phyloP scores from a whole-genome alignment of 2,113 vertebrate genomes.

The Neomonachus schauinslandi region DNA sequence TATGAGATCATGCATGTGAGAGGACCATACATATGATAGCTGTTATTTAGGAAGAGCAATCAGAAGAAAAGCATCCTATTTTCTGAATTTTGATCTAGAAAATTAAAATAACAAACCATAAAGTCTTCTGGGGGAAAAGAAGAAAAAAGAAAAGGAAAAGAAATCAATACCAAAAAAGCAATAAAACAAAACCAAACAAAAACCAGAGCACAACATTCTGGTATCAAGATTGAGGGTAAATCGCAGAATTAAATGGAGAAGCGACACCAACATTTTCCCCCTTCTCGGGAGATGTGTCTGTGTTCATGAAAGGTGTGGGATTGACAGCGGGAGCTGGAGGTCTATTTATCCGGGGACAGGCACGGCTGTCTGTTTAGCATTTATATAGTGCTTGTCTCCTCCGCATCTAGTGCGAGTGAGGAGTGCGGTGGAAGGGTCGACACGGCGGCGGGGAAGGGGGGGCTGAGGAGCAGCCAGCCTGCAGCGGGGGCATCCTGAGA shows the following conservation, averaged over 20 bases:
- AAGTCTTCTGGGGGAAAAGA: constrained; percentile 3
- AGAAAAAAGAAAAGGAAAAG: background rate
- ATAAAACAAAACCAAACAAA: background rate
- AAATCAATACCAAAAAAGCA: constrained; percentile 48
- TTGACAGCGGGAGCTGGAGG: background rate
- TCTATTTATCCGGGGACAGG: constrained; percentile 54
- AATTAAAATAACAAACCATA: constrained; percentile 59
- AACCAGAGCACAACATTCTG: background rate
- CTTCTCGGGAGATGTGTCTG: constrained; percentile 40
- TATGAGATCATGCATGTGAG: background rate
- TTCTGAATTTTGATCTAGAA: constrained; percentile 39
- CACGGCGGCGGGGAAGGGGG: rapidly evolving
- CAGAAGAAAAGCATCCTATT: constrained; percentile 41
- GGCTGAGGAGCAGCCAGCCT: background rate
- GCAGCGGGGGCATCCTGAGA: background rate
- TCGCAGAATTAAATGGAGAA: background rate
- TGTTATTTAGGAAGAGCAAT: constrained; percentile 2
- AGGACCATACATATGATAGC: background rate
- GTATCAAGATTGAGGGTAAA: constrained; percentile 40
- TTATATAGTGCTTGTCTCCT: constrained; percentile 55
- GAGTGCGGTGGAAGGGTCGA: background rate
- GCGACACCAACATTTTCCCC: background rate
- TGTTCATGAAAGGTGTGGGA: constrained; percentile 15
- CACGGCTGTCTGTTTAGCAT: constrained; percentile 64
- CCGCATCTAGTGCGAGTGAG: background rate